Evolutionary conservation across 2,797 vertebrate genomes (phyloP).

Genomic region (Catharus ustulatus): DNA sequence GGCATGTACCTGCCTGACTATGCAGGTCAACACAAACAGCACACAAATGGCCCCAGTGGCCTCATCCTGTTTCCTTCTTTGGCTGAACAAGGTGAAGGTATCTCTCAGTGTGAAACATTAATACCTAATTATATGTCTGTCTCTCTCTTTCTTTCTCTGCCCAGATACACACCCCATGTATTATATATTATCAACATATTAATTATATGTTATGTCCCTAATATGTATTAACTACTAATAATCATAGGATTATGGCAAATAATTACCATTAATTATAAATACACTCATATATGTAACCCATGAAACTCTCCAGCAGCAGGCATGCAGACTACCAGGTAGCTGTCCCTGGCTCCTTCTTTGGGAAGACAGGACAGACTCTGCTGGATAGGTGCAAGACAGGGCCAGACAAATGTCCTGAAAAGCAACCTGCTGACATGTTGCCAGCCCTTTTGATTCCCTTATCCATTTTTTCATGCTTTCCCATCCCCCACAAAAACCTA

Average conservation of each 20-base stretch:
- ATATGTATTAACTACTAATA: neutral
- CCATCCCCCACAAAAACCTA: fast-evolving
- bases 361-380: neutral
- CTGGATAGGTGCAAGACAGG: neutral
- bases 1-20: neutral
- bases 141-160: neutral
- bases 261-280: neutral
- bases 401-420: neutral
- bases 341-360: neutral
- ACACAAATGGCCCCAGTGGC: neutral
- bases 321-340: neutral
- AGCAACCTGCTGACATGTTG: neutral
- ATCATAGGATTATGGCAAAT: neutral
- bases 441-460: neutral
- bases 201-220: neutral
- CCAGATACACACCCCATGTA: neutral
- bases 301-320: neutral
- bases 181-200: neutral
- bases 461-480: neutral
- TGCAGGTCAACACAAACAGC: neutral
- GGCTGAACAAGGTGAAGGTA: neutral
- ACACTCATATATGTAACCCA: neutral
- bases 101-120: neutral
- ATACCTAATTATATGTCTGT: neutral
- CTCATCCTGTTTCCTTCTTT: neutral